Base-by-base conservation (phyloP, 1,140 invertebrate genomes). In the Himalopsyche phryganea region DNA sequence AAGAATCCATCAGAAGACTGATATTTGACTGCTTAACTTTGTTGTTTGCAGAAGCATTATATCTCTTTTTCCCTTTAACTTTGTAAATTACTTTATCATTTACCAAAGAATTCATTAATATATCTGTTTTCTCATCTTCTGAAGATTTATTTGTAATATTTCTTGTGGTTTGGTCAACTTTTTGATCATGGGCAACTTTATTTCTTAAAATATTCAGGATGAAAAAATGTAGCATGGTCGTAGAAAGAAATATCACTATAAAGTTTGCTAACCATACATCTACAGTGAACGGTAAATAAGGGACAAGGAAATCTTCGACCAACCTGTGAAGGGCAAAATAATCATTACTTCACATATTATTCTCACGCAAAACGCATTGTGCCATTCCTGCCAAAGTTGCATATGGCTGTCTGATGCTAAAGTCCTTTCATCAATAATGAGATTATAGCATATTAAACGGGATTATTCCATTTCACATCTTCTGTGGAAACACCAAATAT, bases 61-160 rank as follows among this genome's bases (percentile, higher is more conserved):
- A 55, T 36, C 44, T 38, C n/a, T 55, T 55, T 14, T 55, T 55
- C 6, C 44, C 52, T 15, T 47, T 55, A 10, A 47, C 20, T 47
- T 10, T 35, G n/a, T 55, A 53, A 45, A 17, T 45, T 4, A n/a
- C 3, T 9, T 28, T 28, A 28, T 28, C 23, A 15, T 40, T 15
- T 5, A n/a, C n/a, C n/a, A n/a, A n/a, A n/a, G n/a, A n/a, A n/a
- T n/a, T n/a, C n/a, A n/a, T n/a, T n/a, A 11, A n/a, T 11, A 15
- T 11, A 13, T n/a, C 15, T 40, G 38, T 40, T n/a, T n/a, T n/a
- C 11, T 4, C 38, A 13, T 40, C n/a, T 40, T 40, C n/a, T 13
- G 38, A n/a, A 40, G 15, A 11, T 40, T 28, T 28, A 28, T 28
- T 28, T 28, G 3, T 9, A 28, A 28, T 28, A 28, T 28, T 11